Evolutionary conservation across 1,140 invertebrate species (phyloP), one percentile per base, ranked within the genome.

Genomic region (Bombus haemorrhoidalis): DNA sequence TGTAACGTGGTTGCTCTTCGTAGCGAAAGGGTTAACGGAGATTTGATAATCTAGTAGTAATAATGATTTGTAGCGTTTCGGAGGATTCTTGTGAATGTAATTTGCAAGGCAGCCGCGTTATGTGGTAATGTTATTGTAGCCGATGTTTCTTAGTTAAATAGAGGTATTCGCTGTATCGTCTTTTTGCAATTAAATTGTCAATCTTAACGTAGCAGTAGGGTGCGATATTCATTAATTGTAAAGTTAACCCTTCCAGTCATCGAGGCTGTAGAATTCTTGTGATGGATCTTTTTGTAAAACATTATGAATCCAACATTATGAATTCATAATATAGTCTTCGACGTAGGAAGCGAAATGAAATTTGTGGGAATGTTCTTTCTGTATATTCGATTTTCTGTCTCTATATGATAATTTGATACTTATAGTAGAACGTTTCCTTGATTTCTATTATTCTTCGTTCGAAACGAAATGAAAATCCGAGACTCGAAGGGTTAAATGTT

Each of bases 151-250:
- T 85, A 85, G 83, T 85, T 85, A 71, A 80, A 85, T 85, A 85
- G 83, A 85, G 53, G 83, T 85, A 80, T 85, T 85, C 68, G 77
- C 83, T 85, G 83, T 85, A 85, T 85, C 83, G 83, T 85, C 83
- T 73, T 77, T 85, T 85, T 85, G 83, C 83, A 85, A 85, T 85
- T 85, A 72, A 85, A 85, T 85, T 85, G 77, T 85, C 77, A 80
- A 73, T 66, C 77, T 85, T 85, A 80, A 85, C 83, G 83, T 85
- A 85, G 83, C 41, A 62, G 66, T 85, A 85, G 83, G 77, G 64
- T 79, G 83, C 83, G 83, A 85, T 85, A 85, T 84, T 84, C 53
- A 84, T 80, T 85, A 62, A 80, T 80, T 80, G 83, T 85, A 80
- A 85, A 64, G 32, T 80, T 80, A 62, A 80, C 76, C 77, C 77